Percentiles rank a stretch among this genome's conserved stretches.
phyloP scores from a whole-genome alignment of 2,797 vertebrate species.

The Sylvia borin region DNA sequence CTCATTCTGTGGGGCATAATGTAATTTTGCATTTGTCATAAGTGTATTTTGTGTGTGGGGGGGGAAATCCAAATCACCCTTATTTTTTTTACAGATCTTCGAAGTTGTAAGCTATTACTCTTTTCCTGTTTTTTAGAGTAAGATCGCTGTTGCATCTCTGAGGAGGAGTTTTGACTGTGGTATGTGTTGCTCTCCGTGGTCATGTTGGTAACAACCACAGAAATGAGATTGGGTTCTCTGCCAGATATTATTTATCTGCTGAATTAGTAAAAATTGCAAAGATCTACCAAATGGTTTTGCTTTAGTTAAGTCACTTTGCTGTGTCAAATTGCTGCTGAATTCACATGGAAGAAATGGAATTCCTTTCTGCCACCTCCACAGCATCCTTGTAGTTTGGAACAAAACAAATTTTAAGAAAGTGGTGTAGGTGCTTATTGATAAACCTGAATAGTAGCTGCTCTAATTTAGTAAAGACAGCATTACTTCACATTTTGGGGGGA shows the following conservation, averaged over 20 bases:
- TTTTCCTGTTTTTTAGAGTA: neutral
- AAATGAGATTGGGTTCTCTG: neutral
- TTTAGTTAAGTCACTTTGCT: neutral
- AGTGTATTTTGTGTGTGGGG: neutral
- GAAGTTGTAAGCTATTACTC: neutral
- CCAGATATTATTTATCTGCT: neutral
- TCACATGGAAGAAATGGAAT: neutral
- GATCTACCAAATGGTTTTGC: neutral
- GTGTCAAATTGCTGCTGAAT: neutral
- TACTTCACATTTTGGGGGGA: neutral
- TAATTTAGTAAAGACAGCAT: neutral
- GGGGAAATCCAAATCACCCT: fast-evolving
- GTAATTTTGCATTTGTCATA: neutral
- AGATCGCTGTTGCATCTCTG: neutral
- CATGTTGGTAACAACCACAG: neutral
- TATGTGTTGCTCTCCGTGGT: neutral
- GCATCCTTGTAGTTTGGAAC: neutral
- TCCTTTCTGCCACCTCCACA: neutral
- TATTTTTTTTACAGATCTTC: neutral
- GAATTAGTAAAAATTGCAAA: neutral
- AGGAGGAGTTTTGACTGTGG: neutral
- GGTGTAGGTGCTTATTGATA: neutral
- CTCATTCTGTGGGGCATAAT: neutral
- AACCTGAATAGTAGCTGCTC: neutral
- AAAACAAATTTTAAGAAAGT: neutral